Percentiles rank a stretch among this genome's conserved stretches.
Evolutionary conservation across 37 sponge, comb jelly and placozoan species (phyloP).

Genomic region (Hexactinellida sp.): DNA sequence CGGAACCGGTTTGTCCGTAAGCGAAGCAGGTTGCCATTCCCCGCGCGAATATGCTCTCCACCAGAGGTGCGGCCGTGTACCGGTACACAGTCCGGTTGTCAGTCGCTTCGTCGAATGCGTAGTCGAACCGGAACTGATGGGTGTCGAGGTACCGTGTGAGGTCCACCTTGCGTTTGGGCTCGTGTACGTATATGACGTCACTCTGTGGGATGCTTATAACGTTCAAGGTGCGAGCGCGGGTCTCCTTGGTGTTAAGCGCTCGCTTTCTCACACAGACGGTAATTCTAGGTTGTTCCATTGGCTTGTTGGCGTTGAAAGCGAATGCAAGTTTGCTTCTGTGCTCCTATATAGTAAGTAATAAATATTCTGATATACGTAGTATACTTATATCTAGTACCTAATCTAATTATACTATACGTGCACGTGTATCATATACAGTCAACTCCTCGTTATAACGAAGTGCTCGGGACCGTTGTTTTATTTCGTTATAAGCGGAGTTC

Average conservation of each 20-base stretch:
- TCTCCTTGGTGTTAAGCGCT: constrained; percentile 72
- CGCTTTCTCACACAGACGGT: constrained; percentile 93
- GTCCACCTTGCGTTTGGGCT: constrained; percentile 88
- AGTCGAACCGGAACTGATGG: constrained; percentile 85
- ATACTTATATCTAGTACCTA: too few species aligned
- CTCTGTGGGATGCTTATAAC: not conserved
- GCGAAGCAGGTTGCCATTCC: constrained; percentile 99
- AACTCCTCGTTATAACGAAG: too few species aligned
- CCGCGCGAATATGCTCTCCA: constrained; percentile 73
- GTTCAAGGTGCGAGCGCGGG: not conserved
- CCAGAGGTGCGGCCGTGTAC: constrained; percentile 84
- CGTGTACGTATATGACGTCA: constrained; percentile 50
- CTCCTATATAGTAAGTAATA: too few species aligned
- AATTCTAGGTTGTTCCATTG: constrained; percentile 50
- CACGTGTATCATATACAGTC: too few species aligned
- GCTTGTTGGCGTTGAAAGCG: too few species aligned
- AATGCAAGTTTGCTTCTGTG: too few species aligned
- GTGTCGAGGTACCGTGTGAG: constrained; percentile 92
- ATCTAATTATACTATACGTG: too few species aligned
- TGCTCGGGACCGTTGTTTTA: too few species aligned
- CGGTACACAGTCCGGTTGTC: constrained; percentile 67
- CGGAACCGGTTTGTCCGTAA: too few species aligned
- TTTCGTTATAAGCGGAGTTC: too few species aligned
- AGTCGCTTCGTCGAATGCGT: too few species aligned
- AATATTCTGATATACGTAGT: too few species aligned